Base-by-base conservation (phyloP, 2,797 vertebrate species). In the Girardinus metallicus region DNA sequence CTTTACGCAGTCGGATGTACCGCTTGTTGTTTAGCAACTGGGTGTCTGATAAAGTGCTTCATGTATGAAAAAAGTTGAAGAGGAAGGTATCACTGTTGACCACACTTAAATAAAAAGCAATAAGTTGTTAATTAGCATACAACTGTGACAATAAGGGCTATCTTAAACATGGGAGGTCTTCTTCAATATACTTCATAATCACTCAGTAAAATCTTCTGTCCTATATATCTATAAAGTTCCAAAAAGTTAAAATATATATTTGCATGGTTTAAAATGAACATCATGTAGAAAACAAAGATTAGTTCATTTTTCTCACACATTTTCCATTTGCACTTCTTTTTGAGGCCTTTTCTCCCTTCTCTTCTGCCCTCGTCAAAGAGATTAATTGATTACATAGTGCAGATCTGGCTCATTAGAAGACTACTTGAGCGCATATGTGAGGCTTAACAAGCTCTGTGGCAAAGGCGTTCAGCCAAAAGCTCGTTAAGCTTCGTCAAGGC, bases 311-410 rank as follows among this genome's bases (percentile, higher is more conserved):
- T 68, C 0, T 10, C 34, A 51, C 75, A 66, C 75, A 18, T 46
- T 75, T 82, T 26, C 34, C 29, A 71, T 73, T 78, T 82, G 49
- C 64, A 73, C 23, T n/a, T 75, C 51, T 66, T 78, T 79, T 68
- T 11, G 74, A 78, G 79, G 29, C 44, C 53, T 23, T 2, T 66
- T 80, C 44, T 74, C 34, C n/a, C 21, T 34, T 72, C 70, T 74
- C 77, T 72, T 78, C 44, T 80, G 29, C 34, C 55, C 75, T 84
- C 60, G 34, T 90, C 87, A 93, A 90, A 90, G 78, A 89, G 86
- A 93, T 92, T 85, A 89, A 91, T 88, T 89, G 89, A 90, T 89
- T 87, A 80, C 88, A 86, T 76, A 83, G 60, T 78, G 78, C 53
- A 81, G 76, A 81, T 84, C 73, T 84, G 84, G 84, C 80, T 92